Base-by-base conservation (phyloP, 2,113 vertebrate species). In the Scopus umbretta region DNA sequence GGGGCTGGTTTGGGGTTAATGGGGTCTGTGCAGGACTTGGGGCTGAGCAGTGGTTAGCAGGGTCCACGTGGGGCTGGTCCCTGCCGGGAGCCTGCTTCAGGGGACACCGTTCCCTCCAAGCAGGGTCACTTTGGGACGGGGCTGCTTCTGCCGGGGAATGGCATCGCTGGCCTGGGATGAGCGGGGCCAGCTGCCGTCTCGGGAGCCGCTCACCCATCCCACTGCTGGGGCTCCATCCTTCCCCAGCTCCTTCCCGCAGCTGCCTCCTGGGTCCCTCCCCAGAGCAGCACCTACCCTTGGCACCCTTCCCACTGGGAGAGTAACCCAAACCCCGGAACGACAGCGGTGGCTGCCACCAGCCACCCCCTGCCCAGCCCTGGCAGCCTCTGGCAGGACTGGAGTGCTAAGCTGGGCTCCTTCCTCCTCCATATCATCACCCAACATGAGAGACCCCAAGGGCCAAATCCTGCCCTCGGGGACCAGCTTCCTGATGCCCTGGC, bases 151-250 rank as follows among this genome's bases (percentile, higher is more conserved):
- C 42, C 3, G 1, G 27, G 34, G 38, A 62, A 19, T 30, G 49
- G 61, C 62, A 23, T 52, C 0, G 0, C 34, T 83, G 90, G 58
- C 58, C 59, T 26, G 47, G 58, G 47, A 36, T 45, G 78, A 61
- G 21, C 6, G n/a, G 66, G 81, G 55, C 52, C 43, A 45, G 59
- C 19, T 5, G 0, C 36, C 0, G 1, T 4, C 52, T 32, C 43
- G 5, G 1, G 73, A 82, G 45, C 10, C 2, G 0, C 36, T 71
- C 1, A 0, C 63, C 62, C 27, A 32, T 80, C 40, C 34, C 45
- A 15, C 26, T 74, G 73, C 65, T 2, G 2, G 30, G 22, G 20
- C 23, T 74, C 36, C 1, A 4, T 80, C 62, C 55, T 71, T n/a
- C 49, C 27, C 29, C 14, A 8, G 19, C 32, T 86, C 14, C 34